Evolutionary conservation across 2,113 vertebrate species (phyloP), one percentile per base, ranked within the genome.

Genomic region (Numenius arquata): DNA sequence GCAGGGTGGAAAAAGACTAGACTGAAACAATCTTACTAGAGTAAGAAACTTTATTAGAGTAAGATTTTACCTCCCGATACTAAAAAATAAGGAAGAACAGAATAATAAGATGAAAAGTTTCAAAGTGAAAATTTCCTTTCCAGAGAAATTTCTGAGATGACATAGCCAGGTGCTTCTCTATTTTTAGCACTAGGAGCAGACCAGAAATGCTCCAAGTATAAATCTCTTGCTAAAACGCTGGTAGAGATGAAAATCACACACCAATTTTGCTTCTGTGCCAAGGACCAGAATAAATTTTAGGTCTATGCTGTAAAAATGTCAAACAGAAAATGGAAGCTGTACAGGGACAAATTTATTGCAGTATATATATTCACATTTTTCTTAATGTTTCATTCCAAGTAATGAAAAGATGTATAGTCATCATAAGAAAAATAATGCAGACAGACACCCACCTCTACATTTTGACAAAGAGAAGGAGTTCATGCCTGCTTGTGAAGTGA

Each of bases 281-380:
- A 88, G 72, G 65, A 88, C 43, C 68, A 81, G 55, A 93, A 96
- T 89, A 93, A 95, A 95, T 95, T 95, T 92, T 78, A 85, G 34
- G 52, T 48, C 30, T 38, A 50, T 58, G 71, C 29, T 58, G 38
- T 96, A 97, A 96, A 96, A 94, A 87, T 0, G 6, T 85, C 66
- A 75, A 82, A 77, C 12, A 45, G 68, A 91, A 96, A 96, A 94
- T 78, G 55, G 86, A 90, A 95, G 45, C 62, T 90, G 34, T 36
- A 71, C 16, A 47, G 73, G 47, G 53, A 23, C 0, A 1, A 81
- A 88, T 65, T 86, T 62, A 89, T 26, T 67, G 18, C 47, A 65
- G 45, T 21, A 55, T 21, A 68, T n/a, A 83, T 12, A 38, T 72
- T 85, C 66, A 67, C 25, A 50, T 93, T 89, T 86, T 77, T 77